A percentile compares a stretch with the other conserved stretches of the same genome.
Evolutionary conservation across 2,888 invertebrate species (phyloP).

Genomic region (Drosophila subsilvestris): DNA sequence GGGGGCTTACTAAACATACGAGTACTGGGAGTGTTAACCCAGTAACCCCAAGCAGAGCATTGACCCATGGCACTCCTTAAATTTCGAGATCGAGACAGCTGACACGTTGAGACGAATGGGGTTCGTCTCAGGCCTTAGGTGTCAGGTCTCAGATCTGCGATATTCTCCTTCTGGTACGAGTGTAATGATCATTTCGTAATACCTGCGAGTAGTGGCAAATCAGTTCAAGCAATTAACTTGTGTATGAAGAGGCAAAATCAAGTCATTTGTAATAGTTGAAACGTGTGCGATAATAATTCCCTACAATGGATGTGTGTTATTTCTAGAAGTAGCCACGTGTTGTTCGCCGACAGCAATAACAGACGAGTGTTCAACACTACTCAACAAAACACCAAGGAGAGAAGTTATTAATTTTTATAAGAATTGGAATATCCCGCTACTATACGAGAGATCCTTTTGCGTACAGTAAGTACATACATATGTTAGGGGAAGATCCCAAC

Average conservation of each 20-base stretch:
- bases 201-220: conserved; percentile 30
- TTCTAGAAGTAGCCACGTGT: not conserved
- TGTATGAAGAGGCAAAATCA: conserved; percentile 23
- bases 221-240: conserved; percentile 51
- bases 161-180: conserved; percentile 1
- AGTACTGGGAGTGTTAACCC: not conserved
- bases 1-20: conserved; percentile 3
- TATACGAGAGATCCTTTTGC: too few species aligned
- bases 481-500: too few species aligned
- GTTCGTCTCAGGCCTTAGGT: conserved; percentile 24
- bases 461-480: too few species aligned
- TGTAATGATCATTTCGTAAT: conserved; percentile 52
- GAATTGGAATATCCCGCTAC: not conserved
- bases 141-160: not conserved
- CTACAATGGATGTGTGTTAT: conserved; percentile 3
- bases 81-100: conserved; percentile 45
- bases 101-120: conserved; percentile 42
- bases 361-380: conserved; percentile 3
- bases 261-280: conserved; percentile 41
- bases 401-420: too few species aligned
- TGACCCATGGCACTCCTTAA: conserved; percentile 48
- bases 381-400: not conserved
- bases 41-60: conserved; percentile 41
- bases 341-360: conserved; percentile 2
- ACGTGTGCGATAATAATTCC: conserved; percentile 41